Percentiles rank a stretch among this genome's conserved stretches.
phyloP scores from a whole-genome alignment of 2,113 vertebrate species.

The Hippopotamus amphibius region DNA sequence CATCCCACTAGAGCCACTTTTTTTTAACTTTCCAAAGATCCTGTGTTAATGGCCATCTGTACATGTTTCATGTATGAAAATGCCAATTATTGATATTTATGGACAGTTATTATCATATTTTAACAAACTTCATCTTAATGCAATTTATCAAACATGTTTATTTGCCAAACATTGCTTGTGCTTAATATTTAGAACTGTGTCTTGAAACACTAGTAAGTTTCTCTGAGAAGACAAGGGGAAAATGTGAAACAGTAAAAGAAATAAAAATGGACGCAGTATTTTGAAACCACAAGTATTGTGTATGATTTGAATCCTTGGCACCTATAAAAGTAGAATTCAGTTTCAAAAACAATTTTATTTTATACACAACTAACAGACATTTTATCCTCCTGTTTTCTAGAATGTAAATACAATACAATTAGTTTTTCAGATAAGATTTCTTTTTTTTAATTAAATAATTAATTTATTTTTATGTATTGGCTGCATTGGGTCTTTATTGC shows the following conservation, averaged over 20 bases:
- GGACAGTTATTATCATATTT: neutral
- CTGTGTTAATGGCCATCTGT: neutral
- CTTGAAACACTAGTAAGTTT: neutral
- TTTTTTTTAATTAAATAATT: neutral
- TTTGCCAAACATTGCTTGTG: neutral
- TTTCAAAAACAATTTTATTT: conserved; percentile 33
- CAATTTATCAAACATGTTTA: neutral
- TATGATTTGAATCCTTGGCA: neutral
- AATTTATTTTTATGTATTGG: too few relatives aligned
- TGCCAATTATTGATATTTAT: neutral
- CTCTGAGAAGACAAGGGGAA: neutral
- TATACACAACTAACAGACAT: neutral
- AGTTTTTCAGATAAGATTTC: neutral
- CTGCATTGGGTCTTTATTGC: too few relatives aligned
- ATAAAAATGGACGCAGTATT: neutral
- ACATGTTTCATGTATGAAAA: neutral
- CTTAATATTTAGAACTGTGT: neutral
- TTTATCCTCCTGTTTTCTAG: neutral
- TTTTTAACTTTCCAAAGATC: neutral
- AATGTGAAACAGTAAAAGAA: neutral
- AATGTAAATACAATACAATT: neutral
- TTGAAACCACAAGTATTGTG: neutral
- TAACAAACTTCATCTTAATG: neutral
- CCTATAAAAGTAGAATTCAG: neutral
- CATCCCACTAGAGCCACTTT: neutral